A percentile compares a stretch with the other conserved stretches of the same genome.
Evolutionary conservation across 2,797 vertebrate genomes (phyloP).

Genomic region (Dipus sagitta): DNA sequence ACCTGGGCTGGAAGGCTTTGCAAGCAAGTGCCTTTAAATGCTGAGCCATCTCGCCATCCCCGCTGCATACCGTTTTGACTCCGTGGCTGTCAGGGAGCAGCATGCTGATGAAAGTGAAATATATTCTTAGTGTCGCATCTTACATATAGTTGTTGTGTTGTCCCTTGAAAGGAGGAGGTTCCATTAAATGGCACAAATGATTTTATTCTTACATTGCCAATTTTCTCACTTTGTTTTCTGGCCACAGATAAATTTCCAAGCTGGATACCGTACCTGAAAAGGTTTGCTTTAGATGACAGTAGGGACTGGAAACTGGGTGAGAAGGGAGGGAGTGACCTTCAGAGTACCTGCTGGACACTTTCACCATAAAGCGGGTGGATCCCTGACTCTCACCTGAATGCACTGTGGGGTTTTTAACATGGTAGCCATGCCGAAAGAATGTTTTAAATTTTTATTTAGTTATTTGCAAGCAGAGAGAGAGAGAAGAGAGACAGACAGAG

Average conservation of each 20-base stretch:
- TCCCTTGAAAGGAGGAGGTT: background rate
- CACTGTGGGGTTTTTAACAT: background rate
- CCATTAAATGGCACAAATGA: background rate
- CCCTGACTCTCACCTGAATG: fast-evolving
- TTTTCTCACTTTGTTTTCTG: background rate
- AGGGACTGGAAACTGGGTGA: background rate
- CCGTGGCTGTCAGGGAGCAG: background rate
- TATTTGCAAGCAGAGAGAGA: no score
- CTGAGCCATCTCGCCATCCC: no score
- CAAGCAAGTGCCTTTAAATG: no score
- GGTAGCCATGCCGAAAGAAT: background rate
- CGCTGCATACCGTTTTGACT: background rate
- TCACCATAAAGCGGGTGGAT: fast-evolving
- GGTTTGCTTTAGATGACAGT: background rate
- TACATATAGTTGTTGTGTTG: background rate
- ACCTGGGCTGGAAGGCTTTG: no score
- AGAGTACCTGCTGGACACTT: background rate
- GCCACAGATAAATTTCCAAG: background rate
- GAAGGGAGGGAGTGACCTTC: background rate
- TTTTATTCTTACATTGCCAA: background rate
- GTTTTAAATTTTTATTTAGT: no score
- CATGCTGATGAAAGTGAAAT: background rate
- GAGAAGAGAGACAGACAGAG: no score
- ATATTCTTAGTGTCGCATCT: background rate
- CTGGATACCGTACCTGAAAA: background rate